Base-by-base conservation (phyloP, 2,888 invertebrate genomes). In the Dusona sp. region DNA sequence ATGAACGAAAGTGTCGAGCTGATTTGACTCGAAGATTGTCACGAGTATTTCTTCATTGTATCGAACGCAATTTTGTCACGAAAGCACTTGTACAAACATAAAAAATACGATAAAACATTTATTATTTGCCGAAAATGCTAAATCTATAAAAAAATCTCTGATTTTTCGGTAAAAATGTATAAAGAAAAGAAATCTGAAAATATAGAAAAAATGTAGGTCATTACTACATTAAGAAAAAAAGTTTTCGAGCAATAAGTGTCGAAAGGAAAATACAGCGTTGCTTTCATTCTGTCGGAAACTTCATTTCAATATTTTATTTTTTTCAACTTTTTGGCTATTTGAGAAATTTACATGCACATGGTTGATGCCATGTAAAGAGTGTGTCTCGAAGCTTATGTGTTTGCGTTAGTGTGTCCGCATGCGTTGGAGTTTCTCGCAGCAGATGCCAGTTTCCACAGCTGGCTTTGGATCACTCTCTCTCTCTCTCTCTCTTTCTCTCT, bases 391-490 rank as follows among this genome's bases (percentile, higher is more conserved):
- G 29, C 67, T 45, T 13, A 9, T 36, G 65, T n/a, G 16, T 19
- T 29, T 19, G 16, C 11, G 38, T 29, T 38, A 13, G 45, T 65
- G 65, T 36, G 65, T 67, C 25, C n/a, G 45, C 73, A 54, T 57
- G 51, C 25, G 54, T 25, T 54, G 16, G 45, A 73, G 42, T 51
- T 78, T 84, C 77, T 75, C 19, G 70, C 42, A 83, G 80, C 86
- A 86, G 86, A 86, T 86, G 86, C 77, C 73, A 81, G 68, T 79
- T 79, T 85, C 83, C 77, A 87, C 87, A 85, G 85, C 85, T 85
- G 85, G 83, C 81, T 73, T 65, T 22, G 36, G 16, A 25, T 70
- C 57, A 54, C 38, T 29, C 22, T 38, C 45, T 45, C 68, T 42
- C 57, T 68, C 75, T 38, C 48, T 57, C 68, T 77, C 33, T 29